These are phyloP conservation scores for Anthopleura sola DNA, from an alignment of 64 coral and sea anemone genomes.

Conservation along the genomic window DNA sequence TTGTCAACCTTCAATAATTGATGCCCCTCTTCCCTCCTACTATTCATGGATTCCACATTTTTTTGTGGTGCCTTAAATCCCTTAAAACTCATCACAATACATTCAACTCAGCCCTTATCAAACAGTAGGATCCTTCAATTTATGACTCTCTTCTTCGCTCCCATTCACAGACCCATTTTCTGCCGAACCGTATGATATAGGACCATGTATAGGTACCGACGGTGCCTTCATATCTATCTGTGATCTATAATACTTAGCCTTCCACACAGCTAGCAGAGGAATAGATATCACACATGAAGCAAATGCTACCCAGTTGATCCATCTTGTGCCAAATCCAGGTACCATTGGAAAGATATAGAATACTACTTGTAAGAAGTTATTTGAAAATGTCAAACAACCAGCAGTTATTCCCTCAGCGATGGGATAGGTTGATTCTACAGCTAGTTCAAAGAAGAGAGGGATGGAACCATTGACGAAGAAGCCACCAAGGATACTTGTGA, in stretches of 20 bases:
- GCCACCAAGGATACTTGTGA: slow-evolving; percentile 75
- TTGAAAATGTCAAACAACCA: slow-evolving; percentile 76
- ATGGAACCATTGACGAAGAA: slow-evolving; percentile 96
- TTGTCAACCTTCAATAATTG: too few relatives aligned
- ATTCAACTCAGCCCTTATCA: not conserved
- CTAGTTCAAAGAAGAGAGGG: slow-evolving; percentile 94
- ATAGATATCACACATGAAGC: slow-evolving; percentile 59
- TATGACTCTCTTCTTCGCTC: not conserved
- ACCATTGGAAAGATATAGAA: slow-evolving; percentile 96
- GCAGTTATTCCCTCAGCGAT: slow-evolving; percentile 93
- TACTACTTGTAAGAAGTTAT: slow-evolving; percentile 89
- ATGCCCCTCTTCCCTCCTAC: too few relatives aligned
- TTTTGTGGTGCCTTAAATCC: too few relatives aligned
- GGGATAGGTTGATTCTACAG: slow-evolving; percentile 90
- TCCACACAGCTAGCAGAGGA: slow-evolving; percentile 65
- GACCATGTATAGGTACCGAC: slow-evolving; percentile 45
- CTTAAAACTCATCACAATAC: not conserved
- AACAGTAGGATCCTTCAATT: not conserved
- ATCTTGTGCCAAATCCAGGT: slow-evolving; percentile 80
- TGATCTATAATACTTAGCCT: slow-evolving; percentile 81
- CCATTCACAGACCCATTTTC: not conserved
- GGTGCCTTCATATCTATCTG: slow-evolving; percentile 54
- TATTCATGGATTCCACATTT: too few relatives aligned
- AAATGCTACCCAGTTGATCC: slow-evolving; percentile 96
- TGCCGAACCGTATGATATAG: not conserved